phyloP scores from a whole-genome alignment of 2,888 invertebrate genomes.

The Megastigmus dorsalis region DNA sequence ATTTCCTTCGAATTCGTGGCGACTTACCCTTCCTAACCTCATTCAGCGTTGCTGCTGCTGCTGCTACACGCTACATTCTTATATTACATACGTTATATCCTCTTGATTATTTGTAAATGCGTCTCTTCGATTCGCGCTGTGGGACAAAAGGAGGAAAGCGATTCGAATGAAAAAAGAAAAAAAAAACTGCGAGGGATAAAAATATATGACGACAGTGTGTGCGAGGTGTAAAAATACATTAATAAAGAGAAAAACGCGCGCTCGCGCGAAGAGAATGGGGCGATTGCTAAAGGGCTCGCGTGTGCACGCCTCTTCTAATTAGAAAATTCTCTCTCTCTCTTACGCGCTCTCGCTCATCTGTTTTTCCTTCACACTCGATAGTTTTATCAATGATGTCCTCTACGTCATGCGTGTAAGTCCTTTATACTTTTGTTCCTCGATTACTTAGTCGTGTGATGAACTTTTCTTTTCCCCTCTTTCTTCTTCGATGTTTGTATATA shows the following conservation, averaged over 20 bases:
- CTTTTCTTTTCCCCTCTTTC: no score
- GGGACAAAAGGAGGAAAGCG: background rate
- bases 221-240: conserved; percentile 16
- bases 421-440: conserved; percentile 25
- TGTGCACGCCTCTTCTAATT: conserved; percentile 34
- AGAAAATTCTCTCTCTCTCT: conserved; percentile 17
- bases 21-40: no score
- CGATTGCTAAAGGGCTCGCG: background rate
- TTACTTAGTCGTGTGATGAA: no score
- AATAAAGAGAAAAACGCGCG: background rate
- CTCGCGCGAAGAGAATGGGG: background rate
- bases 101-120: no score
- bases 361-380: conserved; percentile 51
- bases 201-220: background rate
- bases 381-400: conserved; percentile 54
- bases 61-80: no score
- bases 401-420: conserved; percentile 30
- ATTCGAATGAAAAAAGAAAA: background rate
- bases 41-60: no score
- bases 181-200: conserved; percentile 7
- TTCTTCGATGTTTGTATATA: no score
- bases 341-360: background rate
- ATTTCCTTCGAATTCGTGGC: background rate
- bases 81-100: no score
- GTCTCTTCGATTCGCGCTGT: background rate